phyloP scores from a whole-genome alignment of 2,888 invertebrate genomes.

The Eupithecia centaureata region DNA sequence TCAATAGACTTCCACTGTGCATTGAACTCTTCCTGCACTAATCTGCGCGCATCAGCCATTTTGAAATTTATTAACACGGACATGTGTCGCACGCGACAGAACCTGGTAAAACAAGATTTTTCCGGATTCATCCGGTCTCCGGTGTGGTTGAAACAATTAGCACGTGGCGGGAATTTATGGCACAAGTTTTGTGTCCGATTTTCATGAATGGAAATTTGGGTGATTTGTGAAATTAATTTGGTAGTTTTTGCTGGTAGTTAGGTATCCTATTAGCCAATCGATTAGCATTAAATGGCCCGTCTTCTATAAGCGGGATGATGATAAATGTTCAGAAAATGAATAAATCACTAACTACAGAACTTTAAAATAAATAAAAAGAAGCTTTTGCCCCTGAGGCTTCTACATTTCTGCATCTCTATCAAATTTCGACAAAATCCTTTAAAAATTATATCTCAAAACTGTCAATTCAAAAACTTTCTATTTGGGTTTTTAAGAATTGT shows the following conservation, averaged over 20 bases:
- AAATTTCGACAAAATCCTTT: too few species aligned
- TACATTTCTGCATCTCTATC: too few species aligned
- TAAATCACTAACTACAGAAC: too few species aligned
- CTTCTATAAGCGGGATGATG: too few species aligned
- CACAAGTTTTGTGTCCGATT: neutral
- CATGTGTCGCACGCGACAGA: slow-evolving; percentile 47
- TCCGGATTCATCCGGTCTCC: slow-evolving; percentile 36
- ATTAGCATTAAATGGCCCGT: neutral
- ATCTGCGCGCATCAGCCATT: slow-evolving; percentile 45
- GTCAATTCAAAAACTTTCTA: too few species aligned
- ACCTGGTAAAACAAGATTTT: slow-evolving; percentile 38
- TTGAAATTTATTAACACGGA: slow-evolving; percentile 45
- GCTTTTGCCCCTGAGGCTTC: too few species aligned
- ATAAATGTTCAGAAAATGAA: too few species aligned
- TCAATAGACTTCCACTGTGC: slow-evolving; percentile 40
- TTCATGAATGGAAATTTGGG: neutral
- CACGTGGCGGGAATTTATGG: slow-evolving; percentile 16
- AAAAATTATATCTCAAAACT: too few species aligned
- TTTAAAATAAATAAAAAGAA: too few species aligned
- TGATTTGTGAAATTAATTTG: neutral
- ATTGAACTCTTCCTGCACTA: slow-evolving; percentile 47
- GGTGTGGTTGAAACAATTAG: slow-evolving; percentile 24
- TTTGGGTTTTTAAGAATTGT: too few species aligned
- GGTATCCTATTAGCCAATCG: neutral
- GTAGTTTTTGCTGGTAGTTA: neutral